Evolutionary conservation across 30 jellyfish, hydroid and myxozoan species (phyloP).

Genomic region (Rhopilema esculentum): DNA sequence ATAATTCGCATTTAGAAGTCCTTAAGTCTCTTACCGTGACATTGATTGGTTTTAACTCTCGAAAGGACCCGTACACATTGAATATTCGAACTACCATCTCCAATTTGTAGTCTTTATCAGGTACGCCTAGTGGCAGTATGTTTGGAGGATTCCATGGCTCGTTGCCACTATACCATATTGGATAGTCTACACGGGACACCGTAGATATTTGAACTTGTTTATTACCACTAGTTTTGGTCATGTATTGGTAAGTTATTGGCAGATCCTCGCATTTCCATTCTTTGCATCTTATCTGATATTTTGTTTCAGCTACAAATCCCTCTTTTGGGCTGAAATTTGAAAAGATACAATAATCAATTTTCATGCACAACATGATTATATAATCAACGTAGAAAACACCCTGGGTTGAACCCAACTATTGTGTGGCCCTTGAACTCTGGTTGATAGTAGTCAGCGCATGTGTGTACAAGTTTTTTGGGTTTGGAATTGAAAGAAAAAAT

Average conservation of each 20-base stretch:
- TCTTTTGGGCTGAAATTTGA: constrained; percentile 43
- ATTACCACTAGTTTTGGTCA: constrained; percentile 44
- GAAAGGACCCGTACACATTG: constrained; percentile 71
- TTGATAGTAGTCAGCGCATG: too few relatives aligned
- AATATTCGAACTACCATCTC: constrained; percentile 52
- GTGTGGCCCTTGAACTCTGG: background rate
- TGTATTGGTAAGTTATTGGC: constrained; percentile 64
- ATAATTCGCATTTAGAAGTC: background rate
- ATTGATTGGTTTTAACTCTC: constrained; percentile 1
- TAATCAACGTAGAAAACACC: background rate
- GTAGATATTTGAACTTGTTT: constrained; percentile 27
- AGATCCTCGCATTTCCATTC: constrained; percentile 73
- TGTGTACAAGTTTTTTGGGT: too few relatives aligned
- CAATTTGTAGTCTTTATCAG: constrained; percentile 52
- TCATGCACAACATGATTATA: too few relatives aligned
- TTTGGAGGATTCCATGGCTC: constrained; percentile 64
- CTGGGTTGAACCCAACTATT: constrained; percentile 9
- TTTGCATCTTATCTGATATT: constrained; percentile 68
- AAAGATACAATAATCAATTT: too few relatives aligned
- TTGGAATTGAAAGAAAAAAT: too few relatives aligned
- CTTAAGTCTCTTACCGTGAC: constrained; percentile 41
- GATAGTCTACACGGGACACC: constrained; percentile 26
- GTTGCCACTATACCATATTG: constrained; percentile 66
- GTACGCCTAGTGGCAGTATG: constrained; percentile 76
- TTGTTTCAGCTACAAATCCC: constrained; percentile 59